Percentiles rank a stretch among this genome's conserved stretches.
Conservation (phyloP, 2,888 invertebrate genomes). For the Melinaea menophilus region DNA sequence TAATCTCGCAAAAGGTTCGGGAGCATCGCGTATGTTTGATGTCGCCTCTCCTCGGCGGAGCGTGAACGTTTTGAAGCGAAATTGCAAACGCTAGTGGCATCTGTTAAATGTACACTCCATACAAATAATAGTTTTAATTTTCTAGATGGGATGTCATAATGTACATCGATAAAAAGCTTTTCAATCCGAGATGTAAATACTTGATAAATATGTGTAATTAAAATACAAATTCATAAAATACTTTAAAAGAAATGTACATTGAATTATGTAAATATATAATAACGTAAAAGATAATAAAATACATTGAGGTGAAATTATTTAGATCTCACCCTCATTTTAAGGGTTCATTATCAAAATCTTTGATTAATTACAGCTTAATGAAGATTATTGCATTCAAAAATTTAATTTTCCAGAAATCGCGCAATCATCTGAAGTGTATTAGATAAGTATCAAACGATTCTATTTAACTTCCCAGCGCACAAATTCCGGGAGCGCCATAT, state of each 20-base stretch:
- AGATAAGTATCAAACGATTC: constrained; percentile 78
- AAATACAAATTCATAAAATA: neutral
- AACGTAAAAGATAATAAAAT: too few species aligned
- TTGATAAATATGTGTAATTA: constrained; percentile 6
- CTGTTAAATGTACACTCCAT: constrained; percentile 67
- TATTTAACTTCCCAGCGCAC: constrained; percentile 74
- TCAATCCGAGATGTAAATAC: constrained; percentile 6
- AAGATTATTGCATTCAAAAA: constrained; percentile 44
- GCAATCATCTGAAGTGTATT: constrained; percentile 75
- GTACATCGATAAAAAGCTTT: constrained; percentile 16
- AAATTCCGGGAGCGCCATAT: constrained; percentile 77
- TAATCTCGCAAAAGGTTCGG: constrained; percentile 76
- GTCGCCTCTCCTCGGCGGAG: constrained; percentile 72
- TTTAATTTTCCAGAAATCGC: constrained; percentile 48
- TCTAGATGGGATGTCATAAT: constrained; percentile 65
- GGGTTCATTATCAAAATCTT: neutral
- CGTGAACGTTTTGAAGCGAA: constrained; percentile 73
- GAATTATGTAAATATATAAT: too few species aligned
- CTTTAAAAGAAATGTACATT: too few species aligned
- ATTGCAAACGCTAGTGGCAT: constrained; percentile 72
- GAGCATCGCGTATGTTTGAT: constrained; percentile 72
- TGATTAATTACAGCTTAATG: constrained; percentile 7
- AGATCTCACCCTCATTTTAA: too few species aligned
- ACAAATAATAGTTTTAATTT: constrained; percentile 74
- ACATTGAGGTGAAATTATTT: too few species aligned